Evolutionary conservation across 2,113 vertebrate species (phyloP).

Genomic region (Oncorhynchus nerka): DNA sequence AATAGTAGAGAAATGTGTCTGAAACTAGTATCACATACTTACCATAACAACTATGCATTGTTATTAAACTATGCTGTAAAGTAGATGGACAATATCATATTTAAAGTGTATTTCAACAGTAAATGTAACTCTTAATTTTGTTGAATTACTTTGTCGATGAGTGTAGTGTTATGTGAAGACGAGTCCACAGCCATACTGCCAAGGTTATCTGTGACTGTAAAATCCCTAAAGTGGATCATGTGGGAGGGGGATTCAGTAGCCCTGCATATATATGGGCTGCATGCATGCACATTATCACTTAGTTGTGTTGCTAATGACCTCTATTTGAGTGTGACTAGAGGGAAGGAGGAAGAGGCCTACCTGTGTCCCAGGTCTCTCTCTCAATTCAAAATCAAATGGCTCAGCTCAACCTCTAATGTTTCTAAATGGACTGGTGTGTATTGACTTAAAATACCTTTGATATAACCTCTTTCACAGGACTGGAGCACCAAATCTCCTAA

Average conservation of each 20-base stretch:
- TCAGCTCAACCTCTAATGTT: constrained; percentile 48
- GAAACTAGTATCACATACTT: too few relatives aligned
- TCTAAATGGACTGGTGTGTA: constrained; percentile 72
- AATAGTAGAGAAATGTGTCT: too few relatives aligned
- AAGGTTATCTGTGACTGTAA: too few relatives aligned
- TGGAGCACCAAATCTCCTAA: constrained; percentile 23
- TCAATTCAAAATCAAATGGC: constrained; percentile 79
- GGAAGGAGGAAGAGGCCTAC: constrained; percentile 73
- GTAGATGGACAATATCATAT: too few relatives aligned
- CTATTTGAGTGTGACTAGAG: constrained; percentile 58
- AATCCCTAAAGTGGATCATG: too few relatives aligned
- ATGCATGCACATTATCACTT: constrained; percentile 72
- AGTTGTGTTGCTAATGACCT: constrained; percentile 81
- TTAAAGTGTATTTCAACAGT: too few relatives aligned
- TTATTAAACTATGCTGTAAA: too few relatives aligned
- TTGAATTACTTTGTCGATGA: background rate
- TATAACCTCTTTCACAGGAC: constrained; percentile 34
- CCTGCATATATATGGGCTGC: constrained; percentile 42
- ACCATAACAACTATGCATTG: too few relatives aligned
- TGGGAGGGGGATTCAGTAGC: constrained; percentile 19
- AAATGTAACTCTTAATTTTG: too few relatives aligned
- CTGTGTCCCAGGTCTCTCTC: constrained; percentile 69
- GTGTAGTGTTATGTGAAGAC: background rate
- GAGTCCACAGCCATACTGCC: too few relatives aligned
- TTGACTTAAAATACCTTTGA: constrained; percentile 49